Percentiles rank a stretch among this genome's conserved stretches.
Evolutionary conservation across 1,140 invertebrate species (phyloP).

Genomic region (Zaprionus tsacasi): DNA sequence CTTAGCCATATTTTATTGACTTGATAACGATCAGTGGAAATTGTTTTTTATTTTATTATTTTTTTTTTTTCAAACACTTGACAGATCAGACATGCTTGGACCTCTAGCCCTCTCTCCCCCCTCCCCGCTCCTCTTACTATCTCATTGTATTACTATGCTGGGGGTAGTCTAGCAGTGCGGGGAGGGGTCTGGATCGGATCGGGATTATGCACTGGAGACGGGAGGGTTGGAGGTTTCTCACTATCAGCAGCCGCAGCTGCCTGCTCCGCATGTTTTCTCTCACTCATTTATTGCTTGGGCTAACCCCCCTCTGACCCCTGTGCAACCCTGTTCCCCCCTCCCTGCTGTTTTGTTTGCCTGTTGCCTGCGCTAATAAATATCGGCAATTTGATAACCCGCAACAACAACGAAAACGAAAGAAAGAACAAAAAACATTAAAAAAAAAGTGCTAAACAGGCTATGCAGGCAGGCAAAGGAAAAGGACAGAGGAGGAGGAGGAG

Average conservation of each 20-base stretch:
- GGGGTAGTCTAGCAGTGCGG: neutral
- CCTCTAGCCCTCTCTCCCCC: no score
- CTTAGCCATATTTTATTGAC: no score
- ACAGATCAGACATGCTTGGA: no score
- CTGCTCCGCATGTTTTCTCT: neutral
- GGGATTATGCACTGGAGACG: neutral
- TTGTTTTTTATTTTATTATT: no score
- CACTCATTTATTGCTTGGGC: neutral
- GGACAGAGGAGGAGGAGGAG: neutral
- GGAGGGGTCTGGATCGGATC: neutral
- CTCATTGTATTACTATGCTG: neutral
- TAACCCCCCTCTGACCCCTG: constrained; percentile 11
- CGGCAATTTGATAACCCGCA: constrained; percentile 75
- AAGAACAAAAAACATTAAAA: constrained; percentile 19
- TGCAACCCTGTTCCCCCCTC: neutral
- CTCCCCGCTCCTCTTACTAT: no score
- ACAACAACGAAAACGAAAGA: constrained; percentile 12
- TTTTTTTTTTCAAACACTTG: no score
- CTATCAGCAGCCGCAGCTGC: constrained; percentile 11
- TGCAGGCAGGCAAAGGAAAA: constrained; percentile 7
- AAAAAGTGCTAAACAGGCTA: constrained; percentile 38
- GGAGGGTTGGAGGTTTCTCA: no score
- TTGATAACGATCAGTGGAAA: no score
- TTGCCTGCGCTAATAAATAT: constrained; percentile 55
- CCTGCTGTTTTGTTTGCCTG: neutral